Conservation (phyloP, 1,140 invertebrate genomes). For the Elymnias hypermnestra region DNA sequence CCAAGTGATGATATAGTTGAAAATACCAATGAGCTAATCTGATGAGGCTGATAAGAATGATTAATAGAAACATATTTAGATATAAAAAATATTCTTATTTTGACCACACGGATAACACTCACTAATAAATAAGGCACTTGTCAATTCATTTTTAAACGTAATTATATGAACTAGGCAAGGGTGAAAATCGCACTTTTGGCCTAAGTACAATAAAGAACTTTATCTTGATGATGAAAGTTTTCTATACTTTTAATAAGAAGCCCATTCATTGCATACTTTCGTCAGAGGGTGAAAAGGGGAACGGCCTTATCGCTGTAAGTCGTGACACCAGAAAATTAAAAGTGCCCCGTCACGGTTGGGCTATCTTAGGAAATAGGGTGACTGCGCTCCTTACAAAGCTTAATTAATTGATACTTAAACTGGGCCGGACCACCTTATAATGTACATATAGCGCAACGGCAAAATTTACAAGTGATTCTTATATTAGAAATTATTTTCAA, state of each 20-base stretch:
- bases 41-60: too few species aligned
- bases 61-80: too few species aligned
- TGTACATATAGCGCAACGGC: not conserved
- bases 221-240: conserved; percentile 59
- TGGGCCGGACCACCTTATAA: conserved; percentile 25
- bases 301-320: conserved; percentile 63
- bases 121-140: too few species aligned
- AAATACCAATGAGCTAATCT: too few species aligned
- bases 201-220: conserved; percentile 48
- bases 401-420: conserved; percentile 62
- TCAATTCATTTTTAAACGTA: too few species aligned
- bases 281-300: conserved; percentile 44
- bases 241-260: conserved; percentile 64
- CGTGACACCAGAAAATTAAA: conserved; percentile 72
- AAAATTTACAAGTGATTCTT: not conserved
- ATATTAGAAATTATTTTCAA: not conserved
- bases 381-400: conserved; percentile 56
- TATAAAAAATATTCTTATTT: too few species aligned
- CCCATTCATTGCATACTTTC: conserved; percentile 64
- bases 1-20: too few species aligned
- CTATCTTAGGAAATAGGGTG: conserved; percentile 64
- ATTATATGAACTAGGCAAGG: too few species aligned
- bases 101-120: too few species aligned
- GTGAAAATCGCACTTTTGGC: conserved; percentile 16
- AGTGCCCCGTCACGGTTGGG: conserved; percentile 59